phyloP scores from a whole-genome alignment of 23 tunicate species.

The Clavelina lepadiformis region DNA sequence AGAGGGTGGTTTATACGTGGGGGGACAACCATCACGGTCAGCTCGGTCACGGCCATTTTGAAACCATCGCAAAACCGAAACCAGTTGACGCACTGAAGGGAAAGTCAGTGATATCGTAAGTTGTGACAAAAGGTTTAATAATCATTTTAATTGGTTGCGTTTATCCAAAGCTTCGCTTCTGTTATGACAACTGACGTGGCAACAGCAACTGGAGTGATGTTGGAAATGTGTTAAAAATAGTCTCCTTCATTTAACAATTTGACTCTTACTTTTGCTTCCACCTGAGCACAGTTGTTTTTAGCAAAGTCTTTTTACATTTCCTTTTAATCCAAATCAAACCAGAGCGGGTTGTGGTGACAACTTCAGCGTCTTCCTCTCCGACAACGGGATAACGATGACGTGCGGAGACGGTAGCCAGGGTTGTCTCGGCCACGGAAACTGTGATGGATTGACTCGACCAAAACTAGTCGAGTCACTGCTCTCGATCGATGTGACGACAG shows the following conservation, averaged over 20 bases:
- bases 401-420: slow-evolving; percentile 87
- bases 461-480: slow-evolving; percentile 67
- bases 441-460: slow-evolving; percentile 35
- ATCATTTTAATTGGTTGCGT: too few species aligned
- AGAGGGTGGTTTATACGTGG: slow-evolving; percentile 74
- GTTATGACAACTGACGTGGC: too few species aligned
- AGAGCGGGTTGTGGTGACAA: slow-evolving; percentile 75
- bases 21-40: slow-evolving; percentile 77
- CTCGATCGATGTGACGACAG: slow-evolving; percentile 65
- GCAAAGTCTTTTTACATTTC: too few species aligned
- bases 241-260: too few species aligned
- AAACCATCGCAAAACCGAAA: slow-evolving; percentile 47
- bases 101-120: slow-evolving; percentile 76
- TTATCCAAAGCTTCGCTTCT: too few species aligned
- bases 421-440: slow-evolving; percentile 81
- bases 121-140: too few species aligned
- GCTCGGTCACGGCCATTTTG: slow-evolving; percentile 73
- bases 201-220: too few species aligned
- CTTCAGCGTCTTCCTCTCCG: slow-evolving; percentile 82
- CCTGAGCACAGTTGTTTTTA: too few species aligned
- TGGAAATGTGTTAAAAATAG: too few species aligned
- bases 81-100: slow-evolving; percentile 81
- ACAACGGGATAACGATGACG: slow-evolving; percentile 86
- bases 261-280: too few species aligned
- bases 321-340: not conserved